phyloP scores from a whole-genome alignment of 2,888 invertebrate genomes.

The Trichopria drosophilae region DNA sequence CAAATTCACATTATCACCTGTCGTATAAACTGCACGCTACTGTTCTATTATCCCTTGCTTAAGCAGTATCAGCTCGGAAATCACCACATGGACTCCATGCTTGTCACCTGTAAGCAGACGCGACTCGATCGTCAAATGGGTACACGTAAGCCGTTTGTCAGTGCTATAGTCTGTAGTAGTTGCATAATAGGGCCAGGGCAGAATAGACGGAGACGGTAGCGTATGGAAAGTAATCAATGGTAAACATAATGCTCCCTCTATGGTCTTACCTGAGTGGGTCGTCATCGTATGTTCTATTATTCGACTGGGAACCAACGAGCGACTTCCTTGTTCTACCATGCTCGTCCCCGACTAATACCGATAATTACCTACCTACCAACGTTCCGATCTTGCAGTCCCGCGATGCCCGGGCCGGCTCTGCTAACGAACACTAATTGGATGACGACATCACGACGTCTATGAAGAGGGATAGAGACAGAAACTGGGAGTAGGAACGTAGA shows the following conservation, averaged over 20 bases:
- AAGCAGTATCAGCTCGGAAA: too few species aligned
- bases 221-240: slow-evolving; percentile 32
- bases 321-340: slow-evolving; percentile 35
- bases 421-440: slow-evolving; percentile 49
- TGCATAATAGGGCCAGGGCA: slow-evolving; percentile 33
- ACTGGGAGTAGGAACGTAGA: slow-evolving; percentile 24
- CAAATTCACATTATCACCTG: too few species aligned
- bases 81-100: too few species aligned
- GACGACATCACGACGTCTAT: slow-evolving; percentile 25
- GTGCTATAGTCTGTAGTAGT: slow-evolving; percentile 21
- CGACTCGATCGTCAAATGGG: too few species aligned
- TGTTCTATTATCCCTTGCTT: too few species aligned
- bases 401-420: slow-evolving; percentile 32
- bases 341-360: slow-evolving; percentile 13
- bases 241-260: slow-evolving; percentile 33
- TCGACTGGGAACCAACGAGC: slow-evolving; percentile 36
- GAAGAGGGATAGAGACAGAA: slow-evolving; percentile 16
- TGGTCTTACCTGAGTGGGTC: too few species aligned
- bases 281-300: slow-evolving; percentile 40
- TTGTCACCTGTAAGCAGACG: slow-evolving; percentile 10
- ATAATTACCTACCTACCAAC: slow-evolving; percentile 16
- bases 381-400: slow-evolving; percentile 33
- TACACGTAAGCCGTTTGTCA: slow-evolving; percentile 33
- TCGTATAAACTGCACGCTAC: too few species aligned
- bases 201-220: slow-evolving; percentile 20